Evolutionary conservation across 2,113 vertebrate species (phyloP).

Genomic region (Toxotes chatareus): DNA sequence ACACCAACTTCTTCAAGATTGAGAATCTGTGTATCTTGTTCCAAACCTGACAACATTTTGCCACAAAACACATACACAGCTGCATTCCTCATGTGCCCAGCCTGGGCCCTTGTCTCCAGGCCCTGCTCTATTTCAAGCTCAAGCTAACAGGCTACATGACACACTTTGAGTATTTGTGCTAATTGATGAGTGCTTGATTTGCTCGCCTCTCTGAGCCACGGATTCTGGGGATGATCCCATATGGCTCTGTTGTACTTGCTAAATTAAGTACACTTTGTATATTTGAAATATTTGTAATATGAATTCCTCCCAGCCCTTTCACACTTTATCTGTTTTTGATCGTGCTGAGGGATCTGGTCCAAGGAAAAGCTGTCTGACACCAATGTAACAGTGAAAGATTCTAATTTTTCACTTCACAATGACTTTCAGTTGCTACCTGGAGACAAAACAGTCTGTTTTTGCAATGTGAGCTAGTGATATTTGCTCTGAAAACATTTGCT

Average conservation of each 20-base stretch:
- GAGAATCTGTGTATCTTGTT: background rate
- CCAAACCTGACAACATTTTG: background rate
- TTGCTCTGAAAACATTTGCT: slow-evolving; percentile 4
- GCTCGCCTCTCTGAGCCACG: background rate
- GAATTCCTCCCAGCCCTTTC: background rate
- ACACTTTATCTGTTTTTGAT: background rate
- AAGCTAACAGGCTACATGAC: background rate
- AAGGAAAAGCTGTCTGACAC: background rate
- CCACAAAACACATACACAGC: background rate
- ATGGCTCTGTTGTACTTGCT: slow-evolving; percentile 4
- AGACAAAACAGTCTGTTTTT: background rate
- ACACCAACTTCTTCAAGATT: background rate
- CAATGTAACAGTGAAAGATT: background rate
- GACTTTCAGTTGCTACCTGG: background rate
- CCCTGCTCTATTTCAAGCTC: background rate
- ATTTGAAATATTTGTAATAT: slow-evolving; percentile 26
- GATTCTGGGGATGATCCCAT: slow-evolving; percentile 12
- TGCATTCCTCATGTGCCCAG: background rate
- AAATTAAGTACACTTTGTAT: slow-evolving; percentile 15
- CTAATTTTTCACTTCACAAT: background rate
- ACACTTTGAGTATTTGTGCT: slow-evolving; percentile 8
- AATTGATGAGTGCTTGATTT: slow-evolving; percentile 7
- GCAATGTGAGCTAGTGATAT: background rate
- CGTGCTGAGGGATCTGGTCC: slow-evolving; percentile 4
- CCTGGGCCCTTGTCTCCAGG: background rate